Base-by-base conservation (phyloP, 1,140 invertebrate genomes). In the Gryon sp. region DNA sequence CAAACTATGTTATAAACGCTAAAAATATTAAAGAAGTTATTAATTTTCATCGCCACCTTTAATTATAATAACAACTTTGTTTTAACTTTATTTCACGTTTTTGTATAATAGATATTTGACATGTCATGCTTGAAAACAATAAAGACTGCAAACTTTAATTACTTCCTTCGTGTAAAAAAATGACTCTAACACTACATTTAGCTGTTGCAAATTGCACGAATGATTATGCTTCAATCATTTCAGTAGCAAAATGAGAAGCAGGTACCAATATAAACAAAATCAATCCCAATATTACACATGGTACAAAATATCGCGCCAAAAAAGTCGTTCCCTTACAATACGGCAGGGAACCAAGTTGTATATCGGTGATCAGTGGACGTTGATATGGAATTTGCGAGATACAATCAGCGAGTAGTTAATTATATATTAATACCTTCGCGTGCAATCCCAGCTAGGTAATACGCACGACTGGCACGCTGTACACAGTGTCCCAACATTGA, bases 401-500 rank as follows among this genome's bases (percentile, higher is more conserved):
- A 87, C 40, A 52, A 88, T 88, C 87, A 84, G 83, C 84, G 83
- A 81, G 73, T 78, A 66, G 84, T 86, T 88, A 88, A 88, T 88
- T 88, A 88, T 87, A 88, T 84, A 87, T 88, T 88, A 87, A 88
- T 88, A 82, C 80, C 78, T 84, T 87, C 53, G 85, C 85, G 84
- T 87, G 85, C 83, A 81, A 86, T 85, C 76, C 81, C 79, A 63
- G 59, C 59, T 70, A 59, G 76, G 55, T 63, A 80, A 59, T 80
- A 41, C 22, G 36, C 32, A 75, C 65, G 74, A 77, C 73, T 65
- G 43, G 73, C 79, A 78, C 79, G 70, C 76, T 50, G 63, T 72
- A 45, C 59, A 22, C 16, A n/a, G 68, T 65, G 59, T 78, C 46
- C 48, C 52, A 65, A 65, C 60, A 63, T 74, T 65, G 62, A 73